A percentile compares a stretch with the other conserved stretches of the same genome.
These are phyloP conservation scores for Zaprionus taronus DNA, from an alignment of 1,140 invertebrate genomes.

Conservation along the genomic window DNA sequence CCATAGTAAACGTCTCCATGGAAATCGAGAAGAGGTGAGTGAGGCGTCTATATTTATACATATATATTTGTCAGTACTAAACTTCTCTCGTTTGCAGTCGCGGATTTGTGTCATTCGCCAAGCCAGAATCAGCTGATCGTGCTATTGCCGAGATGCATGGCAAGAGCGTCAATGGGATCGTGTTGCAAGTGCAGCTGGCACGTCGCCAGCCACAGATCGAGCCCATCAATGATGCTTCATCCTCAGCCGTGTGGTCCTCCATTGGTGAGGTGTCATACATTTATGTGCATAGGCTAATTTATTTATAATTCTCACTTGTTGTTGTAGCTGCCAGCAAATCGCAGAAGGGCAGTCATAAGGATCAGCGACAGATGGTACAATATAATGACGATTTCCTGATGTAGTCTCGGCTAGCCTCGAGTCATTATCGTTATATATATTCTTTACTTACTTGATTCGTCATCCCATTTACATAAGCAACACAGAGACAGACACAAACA, in stretches of 20 bases:
- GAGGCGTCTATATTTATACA: neutral
- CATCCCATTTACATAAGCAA: constrained; percentile 1
- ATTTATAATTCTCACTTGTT: constrained; percentile 9
- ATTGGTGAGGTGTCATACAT: constrained; percentile 86
- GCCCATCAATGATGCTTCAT: constrained; percentile 90
- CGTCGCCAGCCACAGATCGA: constrained; percentile 93
- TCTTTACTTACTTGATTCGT: neutral
- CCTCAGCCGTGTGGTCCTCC: constrained; percentile 91
- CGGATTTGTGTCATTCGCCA: constrained; percentile 97
- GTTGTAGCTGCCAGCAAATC: constrained; percentile 90
- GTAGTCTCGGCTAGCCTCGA: constrained; percentile 28
- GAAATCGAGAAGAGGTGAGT: constrained; percentile 93
- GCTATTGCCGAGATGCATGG: constrained; percentile 95
- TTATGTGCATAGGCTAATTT: neutral
- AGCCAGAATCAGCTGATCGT: constrained; percentile 92
- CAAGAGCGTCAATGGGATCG: constrained; percentile 91
- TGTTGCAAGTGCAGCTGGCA: constrained; percentile 91
- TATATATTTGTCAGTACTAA: neutral
- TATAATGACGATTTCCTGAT: constrained; percentile 87
- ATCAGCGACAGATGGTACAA: constrained; percentile 88
- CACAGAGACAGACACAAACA: neutral
- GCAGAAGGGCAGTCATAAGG: constrained; percentile 92
- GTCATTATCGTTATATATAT: constrained; percentile 5
- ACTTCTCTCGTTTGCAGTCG: constrained; percentile 85
- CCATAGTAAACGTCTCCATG: constrained; percentile 95